Conservation (phyloP, 2,888 invertebrate species). For the Drosophila borborema region DNA sequence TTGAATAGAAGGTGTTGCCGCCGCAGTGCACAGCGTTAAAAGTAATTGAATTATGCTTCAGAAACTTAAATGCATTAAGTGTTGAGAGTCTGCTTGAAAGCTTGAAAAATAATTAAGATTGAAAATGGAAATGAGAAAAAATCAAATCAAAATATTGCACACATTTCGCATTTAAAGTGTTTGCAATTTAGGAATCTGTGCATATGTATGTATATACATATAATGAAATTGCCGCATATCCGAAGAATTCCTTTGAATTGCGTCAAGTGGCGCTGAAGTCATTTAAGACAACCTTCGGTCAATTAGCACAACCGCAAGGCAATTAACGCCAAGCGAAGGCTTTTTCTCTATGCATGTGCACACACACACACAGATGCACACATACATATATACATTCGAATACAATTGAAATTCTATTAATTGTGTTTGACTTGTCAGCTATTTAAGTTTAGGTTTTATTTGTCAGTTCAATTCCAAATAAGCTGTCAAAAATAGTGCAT, state of each 20-base stretch:
- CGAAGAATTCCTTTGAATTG: neutral
- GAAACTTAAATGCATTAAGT: neutral
- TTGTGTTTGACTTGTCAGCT: neutral
- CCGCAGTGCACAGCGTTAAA: neutral
- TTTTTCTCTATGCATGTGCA: neutral
- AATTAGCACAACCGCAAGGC: constrained; percentile 1
- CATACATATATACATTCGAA: neutral
- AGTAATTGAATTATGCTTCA: constrained; percentile 3
- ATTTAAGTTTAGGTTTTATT: neutral
- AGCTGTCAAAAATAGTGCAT: neutral
- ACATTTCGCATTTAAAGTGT: neutral
- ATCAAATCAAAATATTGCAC: neutral
- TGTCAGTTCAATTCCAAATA: neutral
- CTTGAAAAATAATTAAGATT: neutral
- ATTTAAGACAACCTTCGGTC: constrained; percentile 7
- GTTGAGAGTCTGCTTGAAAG: neutral
- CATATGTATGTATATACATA: neutral
- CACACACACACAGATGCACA: too few relatives aligned
- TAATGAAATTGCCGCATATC: neutral
- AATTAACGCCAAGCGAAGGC: constrained; percentile 4
- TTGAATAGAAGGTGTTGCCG: constrained; percentile 15
- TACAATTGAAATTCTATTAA: neutral
- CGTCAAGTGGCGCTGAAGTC: constrained; percentile 1
- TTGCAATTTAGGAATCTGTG: neutral
- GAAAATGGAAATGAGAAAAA: neutral